A percentile compares a stretch with the other conserved stretches of the same genome.
Conservation (phyloP, 2,888 invertebrate species). For the Kuschelorhynchus macadamiae region DNA sequence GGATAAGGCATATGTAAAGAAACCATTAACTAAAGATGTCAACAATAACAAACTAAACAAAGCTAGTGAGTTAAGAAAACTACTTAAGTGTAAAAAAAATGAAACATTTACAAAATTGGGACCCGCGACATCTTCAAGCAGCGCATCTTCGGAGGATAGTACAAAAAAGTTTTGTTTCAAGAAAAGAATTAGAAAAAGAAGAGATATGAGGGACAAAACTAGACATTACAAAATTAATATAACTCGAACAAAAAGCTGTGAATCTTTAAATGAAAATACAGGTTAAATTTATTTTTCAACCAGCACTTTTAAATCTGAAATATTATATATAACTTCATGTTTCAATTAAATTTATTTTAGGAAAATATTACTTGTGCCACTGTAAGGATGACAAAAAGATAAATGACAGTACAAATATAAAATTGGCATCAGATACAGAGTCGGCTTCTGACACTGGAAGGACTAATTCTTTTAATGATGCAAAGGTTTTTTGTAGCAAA, state of each 20-base stretch:
- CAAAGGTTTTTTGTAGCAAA: constrained; percentile 56
- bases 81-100: constrained; percentile 6
- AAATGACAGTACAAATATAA: constrained; percentile 39
- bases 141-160: constrained; percentile 42
- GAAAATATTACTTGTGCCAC: constrained; percentile 55
- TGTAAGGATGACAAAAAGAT: constrained; percentile 36
- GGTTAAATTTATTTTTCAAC: constrained; percentile 33
- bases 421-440: constrained; percentile 58
- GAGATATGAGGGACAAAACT: constrained; percentile 27
- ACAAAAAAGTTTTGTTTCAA: constrained; percentile 34
- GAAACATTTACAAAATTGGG: neutral
- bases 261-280: constrained; percentile 54
- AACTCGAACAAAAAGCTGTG: constrained; percentile 48
- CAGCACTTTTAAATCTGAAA: too few species aligned
- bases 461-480: constrained; percentile 47
- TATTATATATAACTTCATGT: too few species aligned
- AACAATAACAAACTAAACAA: constrained; percentile 13
- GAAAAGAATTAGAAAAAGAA: constrained; percentile 35
- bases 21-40: constrained; percentile 3
- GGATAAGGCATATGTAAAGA: neutral
- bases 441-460: constrained; percentile 57
- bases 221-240: constrained; percentile 54
- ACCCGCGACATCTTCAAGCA: constrained; percentile 26
- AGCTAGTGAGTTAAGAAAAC: constrained; percentile 1
- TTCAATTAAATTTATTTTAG: too few species aligned